phyloP scores from a whole-genome alignment of 2,888 invertebrate species.

The Bembecia ichneumoniformis region DNA sequence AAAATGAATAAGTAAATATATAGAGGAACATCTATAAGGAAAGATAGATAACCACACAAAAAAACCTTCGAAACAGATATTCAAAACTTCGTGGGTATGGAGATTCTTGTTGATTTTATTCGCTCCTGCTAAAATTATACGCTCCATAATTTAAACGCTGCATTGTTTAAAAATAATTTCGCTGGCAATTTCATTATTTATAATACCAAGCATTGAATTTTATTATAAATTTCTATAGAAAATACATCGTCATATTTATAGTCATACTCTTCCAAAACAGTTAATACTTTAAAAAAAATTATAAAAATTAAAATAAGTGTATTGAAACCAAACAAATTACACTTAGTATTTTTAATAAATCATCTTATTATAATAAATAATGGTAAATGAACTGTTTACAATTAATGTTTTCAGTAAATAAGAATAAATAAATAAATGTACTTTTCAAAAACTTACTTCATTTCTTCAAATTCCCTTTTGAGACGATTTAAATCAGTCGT shows the following conservation, averaged over 20 bases:
- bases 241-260: background rate
- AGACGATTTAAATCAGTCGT: constrained; percentile 33
- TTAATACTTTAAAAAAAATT: constrained; percentile 31
- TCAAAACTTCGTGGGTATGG: too few species aligned
- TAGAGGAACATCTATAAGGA: too few species aligned
- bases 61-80: too few species aligned
- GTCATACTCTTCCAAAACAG: constrained; percentile 21
- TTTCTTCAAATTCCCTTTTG: constrained; percentile 39
- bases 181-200: background rate
- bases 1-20: too few species aligned
- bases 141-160: background rate
- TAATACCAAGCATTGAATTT: too few species aligned
- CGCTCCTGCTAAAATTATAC: background rate
- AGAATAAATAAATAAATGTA: background rate
- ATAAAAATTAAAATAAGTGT: too few species aligned
- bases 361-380: too few species aligned
- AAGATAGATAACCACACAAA: too few species aligned
- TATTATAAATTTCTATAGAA: background rate
- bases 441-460: constrained; percentile 44
- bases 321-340: too few species aligned
- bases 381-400: too few species aligned
- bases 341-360: too few species aligned
- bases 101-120: background rate
- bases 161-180: background rate
- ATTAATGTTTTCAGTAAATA: background rate